These are phyloP conservation scores for Agrenia bidenticulata DNA, from an alignment of 2,888 invertebrate genomes.

Conservation along the genomic window DNA sequence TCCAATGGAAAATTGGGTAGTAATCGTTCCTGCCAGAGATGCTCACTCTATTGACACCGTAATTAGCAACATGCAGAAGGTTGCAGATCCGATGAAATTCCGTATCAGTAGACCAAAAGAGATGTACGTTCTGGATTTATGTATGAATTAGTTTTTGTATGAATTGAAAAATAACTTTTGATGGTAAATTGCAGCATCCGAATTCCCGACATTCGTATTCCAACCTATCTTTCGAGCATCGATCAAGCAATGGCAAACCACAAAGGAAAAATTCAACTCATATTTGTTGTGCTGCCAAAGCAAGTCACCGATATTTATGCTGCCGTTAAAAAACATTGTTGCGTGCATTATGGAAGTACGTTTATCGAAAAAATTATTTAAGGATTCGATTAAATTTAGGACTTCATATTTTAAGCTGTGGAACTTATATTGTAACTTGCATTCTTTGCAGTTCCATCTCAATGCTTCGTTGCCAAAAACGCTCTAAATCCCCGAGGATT, in stretches of 20 bases:
- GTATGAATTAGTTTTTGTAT: background rate
- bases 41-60: conserved; percentile 23
- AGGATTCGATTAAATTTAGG: background rate
- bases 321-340: conserved; percentile 36
- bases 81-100: conserved; percentile 10
- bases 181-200: conserved; percentile 11
- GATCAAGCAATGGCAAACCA: conserved; percentile 27
- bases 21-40: conserved; percentile 33
- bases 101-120: conserved; percentile 4
- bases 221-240: conserved; percentile 32
- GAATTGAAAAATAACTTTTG: conserved; percentile 1
- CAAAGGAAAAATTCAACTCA: conserved; percentile 34
- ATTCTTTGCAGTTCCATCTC: conserved; percentile 42
- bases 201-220: conserved; percentile 23
- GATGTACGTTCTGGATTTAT: conserved; percentile 4
- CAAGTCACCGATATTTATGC: conserved; percentile 34
- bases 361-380: background rate
- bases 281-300: conserved; percentile 37
- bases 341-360: conserved; percentile 36
- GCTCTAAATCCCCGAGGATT: conserved; percentile 28
- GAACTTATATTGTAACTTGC: background rate
- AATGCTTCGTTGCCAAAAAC: conserved; percentile 40
- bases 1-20: conserved; percentile 27
- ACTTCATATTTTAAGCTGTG: too few relatives aligned
- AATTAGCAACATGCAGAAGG: conserved; percentile 25